A percentile compares a stretch with the other conserved stretches of the same genome.
phyloP scores from a whole-genome alignment of 2,888 invertebrate species.

The Anthophora plumipes region DNA sequence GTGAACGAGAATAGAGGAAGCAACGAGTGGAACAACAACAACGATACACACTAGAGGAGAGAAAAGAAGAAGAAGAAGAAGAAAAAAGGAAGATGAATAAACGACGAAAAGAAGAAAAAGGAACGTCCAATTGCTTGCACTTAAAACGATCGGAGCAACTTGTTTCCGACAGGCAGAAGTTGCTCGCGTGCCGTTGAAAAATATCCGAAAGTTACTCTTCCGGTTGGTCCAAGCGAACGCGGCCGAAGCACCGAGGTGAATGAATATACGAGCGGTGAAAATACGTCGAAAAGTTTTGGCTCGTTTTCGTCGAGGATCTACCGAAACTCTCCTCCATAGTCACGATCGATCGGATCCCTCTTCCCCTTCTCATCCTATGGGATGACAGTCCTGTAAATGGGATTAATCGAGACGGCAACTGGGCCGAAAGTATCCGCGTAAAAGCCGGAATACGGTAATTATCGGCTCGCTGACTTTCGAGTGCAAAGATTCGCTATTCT shows the following conservation, averaged over 20 bases:
- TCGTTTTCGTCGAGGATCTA: slow-evolving; percentile 12
- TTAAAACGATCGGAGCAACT: slow-evolving; percentile 44
- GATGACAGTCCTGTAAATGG: slow-evolving; percentile 38
- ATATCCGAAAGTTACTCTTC: slow-evolving; percentile 45
- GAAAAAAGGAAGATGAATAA: not conserved
- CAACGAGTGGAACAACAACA: slow-evolving; percentile 7
- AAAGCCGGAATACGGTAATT: slow-evolving; percentile 22
- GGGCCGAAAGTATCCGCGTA: slow-evolving; percentile 2
- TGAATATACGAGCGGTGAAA: slow-evolving; percentile 46
- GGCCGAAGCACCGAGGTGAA: not conserved
- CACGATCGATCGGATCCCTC: slow-evolving; percentile 32
- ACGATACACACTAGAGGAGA: too few relatives aligned
- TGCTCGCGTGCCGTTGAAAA: slow-evolving; percentile 47
- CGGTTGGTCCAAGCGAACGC: not conserved
- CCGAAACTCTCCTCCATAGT: not conserved
- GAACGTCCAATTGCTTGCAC: slow-evolving; percentile 26
- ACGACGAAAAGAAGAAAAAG: not conserved
- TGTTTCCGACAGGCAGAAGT: slow-evolving; percentile 31
- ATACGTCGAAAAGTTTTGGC: slow-evolving; percentile 47
- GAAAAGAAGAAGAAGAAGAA: not conserved
- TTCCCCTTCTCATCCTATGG: not conserved
- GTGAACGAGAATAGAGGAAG: not conserved
- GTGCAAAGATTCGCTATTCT: not conserved
- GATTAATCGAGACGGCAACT: slow-evolving; percentile 40
- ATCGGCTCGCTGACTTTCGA: not conserved